phyloP scores from a whole-genome alignment of 2,797 vertebrate species.

The Darevskia mixta region DNA sequence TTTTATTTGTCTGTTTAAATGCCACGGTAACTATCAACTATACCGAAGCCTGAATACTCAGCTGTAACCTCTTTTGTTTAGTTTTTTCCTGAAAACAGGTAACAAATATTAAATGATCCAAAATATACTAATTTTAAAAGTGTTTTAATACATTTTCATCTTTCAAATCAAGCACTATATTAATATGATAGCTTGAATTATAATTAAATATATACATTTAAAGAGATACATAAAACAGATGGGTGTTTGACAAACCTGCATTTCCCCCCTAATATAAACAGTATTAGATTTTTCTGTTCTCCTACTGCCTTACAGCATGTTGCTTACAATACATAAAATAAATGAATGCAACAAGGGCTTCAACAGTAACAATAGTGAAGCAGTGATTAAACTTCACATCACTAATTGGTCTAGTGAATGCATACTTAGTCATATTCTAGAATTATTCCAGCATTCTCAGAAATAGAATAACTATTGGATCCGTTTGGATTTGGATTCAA shows the following conservation, averaged over 20 bases:
- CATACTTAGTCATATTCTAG: not conserved
- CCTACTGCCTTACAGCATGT: not conserved
- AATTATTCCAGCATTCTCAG: not conserved
- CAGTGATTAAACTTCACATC: not conserved
- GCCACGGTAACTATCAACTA: slow-evolving; percentile 49
- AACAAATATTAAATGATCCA: slow-evolving; percentile 67
- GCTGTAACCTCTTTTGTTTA: slow-evolving; percentile 60
- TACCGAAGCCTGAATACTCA: slow-evolving; percentile 65
- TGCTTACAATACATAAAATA: not conserved
- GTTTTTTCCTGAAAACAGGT: slow-evolving; percentile 51
- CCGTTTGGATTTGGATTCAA: not conserved
- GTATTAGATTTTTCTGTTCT: too few relatives aligned
- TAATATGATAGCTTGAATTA: not conserved
- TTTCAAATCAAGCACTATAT: not conserved
- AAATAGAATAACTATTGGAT: not conserved
- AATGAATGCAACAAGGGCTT: not conserved
- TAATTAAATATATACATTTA: not conserved
- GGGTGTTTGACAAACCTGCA: not conserved
- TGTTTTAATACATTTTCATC: not conserved
- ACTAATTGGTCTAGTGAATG: not conserved
- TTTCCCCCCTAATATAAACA: not conserved
- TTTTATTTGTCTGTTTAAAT: slow-evolving; percentile 66
- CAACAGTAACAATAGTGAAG: not conserved
- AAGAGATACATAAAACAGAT: not conserved
- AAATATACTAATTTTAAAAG: slow-evolving; percentile 51